Evolutionary conservation across 2,888 invertebrate genomes (phyloP).

Genomic region (Polydrusus pterygomalis): DNA sequence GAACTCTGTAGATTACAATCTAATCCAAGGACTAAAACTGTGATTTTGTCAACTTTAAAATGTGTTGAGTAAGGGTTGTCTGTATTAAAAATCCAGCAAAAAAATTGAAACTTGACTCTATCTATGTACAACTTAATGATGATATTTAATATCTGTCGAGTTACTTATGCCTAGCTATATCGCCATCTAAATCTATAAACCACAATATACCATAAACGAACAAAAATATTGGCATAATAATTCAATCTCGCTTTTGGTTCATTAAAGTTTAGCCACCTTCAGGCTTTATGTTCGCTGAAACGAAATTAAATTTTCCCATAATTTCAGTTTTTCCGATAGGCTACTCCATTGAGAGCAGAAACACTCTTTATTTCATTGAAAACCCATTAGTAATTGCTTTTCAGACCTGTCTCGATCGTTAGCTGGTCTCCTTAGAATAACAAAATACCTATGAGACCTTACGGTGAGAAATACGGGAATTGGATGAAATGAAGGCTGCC

Average conservation of each 20-base stretch:
- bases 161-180: too few relatives aligned
- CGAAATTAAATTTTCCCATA: constrained; percentile 12
- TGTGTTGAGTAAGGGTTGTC: too few relatives aligned
- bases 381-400: constrained; percentile 22
- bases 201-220: too few relatives aligned
- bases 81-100: too few relatives aligned
- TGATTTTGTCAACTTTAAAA: too few relatives aligned
- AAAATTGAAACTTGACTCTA: too few relatives aligned
- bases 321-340: constrained; percentile 10
- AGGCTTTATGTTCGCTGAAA: background rate
- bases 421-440: background rate
- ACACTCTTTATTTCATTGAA: constrained; percentile 9
- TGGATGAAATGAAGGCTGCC: background rate
- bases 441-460: constrained; percentile 8
- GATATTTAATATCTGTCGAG: too few relatives aligned
- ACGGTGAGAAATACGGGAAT: background rate
- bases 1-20: too few relatives aligned
- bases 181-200: too few relatives aligned
- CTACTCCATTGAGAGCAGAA: constrained; percentile 3
- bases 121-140: too few relatives aligned
- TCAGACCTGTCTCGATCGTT: background rate
- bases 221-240: background rate
- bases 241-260: background rate
- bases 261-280: background rate
- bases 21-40: too few relatives aligned